Evolutionary conservation across 2,797 vertebrate species (phyloP).

Genomic region (Adelosebastes latens): DNA sequence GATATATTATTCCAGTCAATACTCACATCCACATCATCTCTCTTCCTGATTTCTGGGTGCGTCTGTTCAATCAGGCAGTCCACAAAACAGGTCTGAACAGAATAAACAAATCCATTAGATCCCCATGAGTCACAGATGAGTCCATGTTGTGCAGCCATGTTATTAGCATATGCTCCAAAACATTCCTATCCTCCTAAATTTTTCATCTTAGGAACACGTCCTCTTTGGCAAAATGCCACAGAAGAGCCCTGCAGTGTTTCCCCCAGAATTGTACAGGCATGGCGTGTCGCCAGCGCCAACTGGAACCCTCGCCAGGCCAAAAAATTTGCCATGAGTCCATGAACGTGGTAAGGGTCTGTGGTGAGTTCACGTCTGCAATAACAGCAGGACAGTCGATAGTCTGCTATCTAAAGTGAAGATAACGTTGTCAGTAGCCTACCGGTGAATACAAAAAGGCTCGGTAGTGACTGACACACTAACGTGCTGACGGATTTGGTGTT

Average conservation of each 20-base stretch:
- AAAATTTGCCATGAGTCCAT: too few relatives aligned
- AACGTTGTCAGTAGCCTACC: not conserved
- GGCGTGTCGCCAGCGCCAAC: not conserved
- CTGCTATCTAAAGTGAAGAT: not conserved
- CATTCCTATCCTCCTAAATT: not conserved
- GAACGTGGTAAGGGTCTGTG: not conserved
- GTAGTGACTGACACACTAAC: not conserved
- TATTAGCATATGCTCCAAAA: conserved; percentile 14
- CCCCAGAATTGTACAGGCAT: not conserved
- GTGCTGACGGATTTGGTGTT: not conserved
- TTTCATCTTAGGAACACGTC: conserved; percentile 10
- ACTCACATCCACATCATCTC: conserved; percentile 95
- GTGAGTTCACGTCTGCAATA: not conserved
- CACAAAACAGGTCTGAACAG: conserved; percentile 93
- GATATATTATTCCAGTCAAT: not conserved
- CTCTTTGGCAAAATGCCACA: not conserved
- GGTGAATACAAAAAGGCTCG: not conserved
- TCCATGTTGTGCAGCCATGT: not conserved
- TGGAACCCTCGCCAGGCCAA: not conserved
- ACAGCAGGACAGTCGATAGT: too few relatives aligned
- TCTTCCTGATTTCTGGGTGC: conserved; percentile 96
- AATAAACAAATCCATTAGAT: conserved; percentile 45
- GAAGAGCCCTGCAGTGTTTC: not conserved
- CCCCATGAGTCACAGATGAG: not conserved
- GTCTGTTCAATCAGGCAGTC: conserved; percentile 99